Base-by-base conservation (phyloP, 1,140 invertebrate genomes). In the Rhagoletis pomonella region DNA sequence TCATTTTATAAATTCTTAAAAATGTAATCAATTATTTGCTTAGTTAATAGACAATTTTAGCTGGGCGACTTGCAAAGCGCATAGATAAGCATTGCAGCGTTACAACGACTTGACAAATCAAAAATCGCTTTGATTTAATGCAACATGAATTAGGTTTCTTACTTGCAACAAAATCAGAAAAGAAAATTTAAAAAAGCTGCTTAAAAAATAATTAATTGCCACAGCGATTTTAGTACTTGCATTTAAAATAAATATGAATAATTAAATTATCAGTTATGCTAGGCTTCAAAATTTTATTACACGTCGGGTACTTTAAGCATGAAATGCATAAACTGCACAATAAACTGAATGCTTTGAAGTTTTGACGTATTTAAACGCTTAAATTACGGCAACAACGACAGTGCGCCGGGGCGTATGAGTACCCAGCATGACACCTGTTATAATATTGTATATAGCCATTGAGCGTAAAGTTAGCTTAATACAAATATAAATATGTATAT, bases 251-350 rank as follows among this genome's bases (percentile, higher is more conserved):
- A 55, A 55, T 81, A 81, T 55, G 44, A 81, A 81, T 81, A 81
- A 81, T 81, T 81, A 81, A 81, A 81, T 81, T 81, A 55, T 81
- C 73, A 55, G 47, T 55, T 55, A 81, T 81, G 73, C 55, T 47
- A 55, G 73, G 50, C 19, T 14, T 55, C 5, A 17, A 81, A 44
- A 81, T n/a, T 81, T 81, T 55, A 55, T 55, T 81, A 81, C 55
- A 47, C 1, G 73, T 55, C 10, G 5, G 17, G 44, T 4, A 12
- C 29, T 73, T 14, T 44, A 42, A 9, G 47, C 73, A 55, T 47
- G 73, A 81, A 81, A 17, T 55, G 50, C 73, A 55, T 81, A 81
- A 77, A 81, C 10, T n/a, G 19, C n/a, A 6, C 14, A 50, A 5
- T n/a, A 9, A 55, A 55, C 47, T 19, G 9, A 81, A 81, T 29